Conservation (phyloP, 2,797 vertebrate genomes). For the Myoxocephalus aenaeus region DNA sequence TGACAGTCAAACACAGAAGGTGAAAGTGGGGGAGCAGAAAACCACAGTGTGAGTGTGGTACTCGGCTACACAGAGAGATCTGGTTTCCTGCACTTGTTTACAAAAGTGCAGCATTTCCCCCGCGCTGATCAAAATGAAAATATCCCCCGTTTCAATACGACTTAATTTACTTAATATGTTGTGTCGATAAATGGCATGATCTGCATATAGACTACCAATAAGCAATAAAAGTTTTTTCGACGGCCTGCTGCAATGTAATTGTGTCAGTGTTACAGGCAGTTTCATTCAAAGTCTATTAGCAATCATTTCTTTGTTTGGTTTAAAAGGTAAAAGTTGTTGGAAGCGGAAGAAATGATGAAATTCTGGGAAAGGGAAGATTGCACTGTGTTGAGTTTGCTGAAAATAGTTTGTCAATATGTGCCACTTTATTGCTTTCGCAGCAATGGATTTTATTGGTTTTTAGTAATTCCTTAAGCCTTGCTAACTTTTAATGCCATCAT, state of each 20-base stretch:
- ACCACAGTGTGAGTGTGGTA: background rate
- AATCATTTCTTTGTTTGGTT: constrained; percentile 36
- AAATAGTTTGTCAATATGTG: constrained; percentile 23
- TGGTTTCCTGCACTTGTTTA: constrained; percentile 18
- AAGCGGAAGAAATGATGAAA: constrained; percentile 58
- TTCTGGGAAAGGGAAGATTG: constrained; percentile 37
- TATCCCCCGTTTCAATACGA: background rate
- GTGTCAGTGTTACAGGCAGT: constrained; percentile 42
- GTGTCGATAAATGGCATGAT: constrained; percentile 20
- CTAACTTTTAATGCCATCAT: background rate
- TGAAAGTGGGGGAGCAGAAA: constrained; percentile 21
- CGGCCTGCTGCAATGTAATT: constrained; percentile 28
- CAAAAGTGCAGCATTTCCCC: constrained; percentile 4
- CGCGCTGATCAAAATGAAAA: constrained; percentile 20
- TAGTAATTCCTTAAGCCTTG: background rate
- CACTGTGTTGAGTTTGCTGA: constrained; percentile 25
- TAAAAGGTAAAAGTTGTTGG: constrained; percentile 31
- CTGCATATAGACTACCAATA: constrained; percentile 10
- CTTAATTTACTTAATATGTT: constrained; percentile 23
- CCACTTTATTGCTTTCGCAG: constrained; percentile 6
- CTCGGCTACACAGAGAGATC: background rate
- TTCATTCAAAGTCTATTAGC: constrained; percentile 47
- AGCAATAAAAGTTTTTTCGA: constrained; percentile 21
- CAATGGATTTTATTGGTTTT: background rate
- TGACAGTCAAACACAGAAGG: constrained; percentile 38